Conservation (phyloP, 1,140 invertebrate genomes). For the Calephelis virginiensis region DNA sequence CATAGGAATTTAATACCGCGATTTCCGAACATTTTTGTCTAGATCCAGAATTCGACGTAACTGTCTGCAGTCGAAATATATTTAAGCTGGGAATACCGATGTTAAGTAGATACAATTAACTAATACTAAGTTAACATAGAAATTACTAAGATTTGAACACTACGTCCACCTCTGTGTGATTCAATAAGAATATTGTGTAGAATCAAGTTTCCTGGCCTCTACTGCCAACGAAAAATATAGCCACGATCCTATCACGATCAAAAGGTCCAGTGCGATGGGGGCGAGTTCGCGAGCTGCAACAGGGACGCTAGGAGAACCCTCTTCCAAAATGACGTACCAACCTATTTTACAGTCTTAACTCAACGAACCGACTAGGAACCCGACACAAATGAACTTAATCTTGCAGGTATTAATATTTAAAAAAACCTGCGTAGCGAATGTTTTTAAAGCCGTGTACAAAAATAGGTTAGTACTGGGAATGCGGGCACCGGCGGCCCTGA, state of each 20-base stretch:
- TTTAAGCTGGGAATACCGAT: too few relatives aligned
- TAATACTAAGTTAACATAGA: too few relatives aligned
- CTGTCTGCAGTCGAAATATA: too few relatives aligned
- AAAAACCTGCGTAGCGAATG: slow-evolving; percentile 44
- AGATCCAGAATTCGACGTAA: too few relatives aligned
- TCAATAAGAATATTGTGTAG: too few relatives aligned
- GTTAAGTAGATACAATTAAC: too few relatives aligned
- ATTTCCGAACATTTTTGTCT: too few relatives aligned
- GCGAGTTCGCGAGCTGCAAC: slow-evolving; percentile 56
- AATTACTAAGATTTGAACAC: too few relatives aligned
- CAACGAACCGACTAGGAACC: slow-evolving; percentile 5
- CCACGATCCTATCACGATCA: slow-evolving; percentile 6
- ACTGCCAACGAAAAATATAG: background rate
- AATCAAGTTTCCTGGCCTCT: too few relatives aligned
- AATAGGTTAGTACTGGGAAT: slow-evolving; percentile 71
- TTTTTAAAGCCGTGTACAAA: slow-evolving; percentile 51
- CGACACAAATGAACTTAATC: slow-evolving; percentile 1
- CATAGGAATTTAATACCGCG: too few relatives aligned
- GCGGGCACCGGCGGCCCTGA: slow-evolving; percentile 63
- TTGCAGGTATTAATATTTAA: slow-evolving; percentile 20
- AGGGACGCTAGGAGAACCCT: slow-evolving; percentile 55
- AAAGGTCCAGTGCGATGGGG: slow-evolving; percentile 71
- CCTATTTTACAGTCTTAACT: slow-evolving; percentile 49
- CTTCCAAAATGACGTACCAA: slow-evolving; percentile 60
- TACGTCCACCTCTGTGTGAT: too few relatives aligned